Percentiles rank a stretch among this genome's conserved stretches.
phyloP scores from a whole-genome alignment of 2,797 vertebrate genomes.

The Dermochelys coriacea region DNA sequence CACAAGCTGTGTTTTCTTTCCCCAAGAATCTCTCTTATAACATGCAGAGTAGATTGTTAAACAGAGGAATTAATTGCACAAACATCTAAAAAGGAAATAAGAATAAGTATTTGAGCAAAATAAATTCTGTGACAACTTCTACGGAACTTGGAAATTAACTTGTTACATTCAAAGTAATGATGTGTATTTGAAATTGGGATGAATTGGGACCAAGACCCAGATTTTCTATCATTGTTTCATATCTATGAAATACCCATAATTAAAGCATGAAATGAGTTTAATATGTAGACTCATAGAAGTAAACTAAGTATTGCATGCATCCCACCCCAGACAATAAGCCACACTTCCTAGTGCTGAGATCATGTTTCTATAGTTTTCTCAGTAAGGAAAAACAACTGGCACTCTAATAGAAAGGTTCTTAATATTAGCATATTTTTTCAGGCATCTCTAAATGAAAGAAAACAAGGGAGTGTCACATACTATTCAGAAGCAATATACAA shows the following conservation, averaged over 20 bases:
- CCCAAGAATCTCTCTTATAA: not conserved
- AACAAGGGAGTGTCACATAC: slow-evolving; percentile 9
- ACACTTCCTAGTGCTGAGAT: slow-evolving; percentile 18
- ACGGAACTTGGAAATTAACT: not conserved
- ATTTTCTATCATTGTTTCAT: not conserved
- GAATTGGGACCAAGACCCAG: not conserved
- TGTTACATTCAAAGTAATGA: not conserved
- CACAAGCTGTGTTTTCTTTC: not conserved
- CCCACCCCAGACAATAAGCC: not conserved
- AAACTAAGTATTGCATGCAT: slow-evolving; percentile 17
- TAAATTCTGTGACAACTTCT: not conserved
- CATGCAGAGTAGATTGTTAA: not conserved
- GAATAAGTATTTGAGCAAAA: not conserved
- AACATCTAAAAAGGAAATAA: not conserved
- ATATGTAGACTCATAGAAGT: not conserved
- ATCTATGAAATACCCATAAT: not conserved
- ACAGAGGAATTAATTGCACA: not conserved
- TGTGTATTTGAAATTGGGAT: not conserved
- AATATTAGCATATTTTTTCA: slow-evolving; percentile 36
- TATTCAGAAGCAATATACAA: slow-evolving; percentile 10
- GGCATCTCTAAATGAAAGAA: slow-evolving; percentile 22
- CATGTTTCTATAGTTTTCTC: slow-evolving; percentile 19
- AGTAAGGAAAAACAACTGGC: slow-evolving; percentile 21
- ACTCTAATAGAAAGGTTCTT: slow-evolving; percentile 25
- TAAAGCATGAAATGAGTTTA: slow-evolving; percentile 2